These are phyloP conservation scores for Astreopora myriophthalma DNA, from an alignment of 64 coral and sea anemone genomes.

Conservation along the genomic window DNA sequence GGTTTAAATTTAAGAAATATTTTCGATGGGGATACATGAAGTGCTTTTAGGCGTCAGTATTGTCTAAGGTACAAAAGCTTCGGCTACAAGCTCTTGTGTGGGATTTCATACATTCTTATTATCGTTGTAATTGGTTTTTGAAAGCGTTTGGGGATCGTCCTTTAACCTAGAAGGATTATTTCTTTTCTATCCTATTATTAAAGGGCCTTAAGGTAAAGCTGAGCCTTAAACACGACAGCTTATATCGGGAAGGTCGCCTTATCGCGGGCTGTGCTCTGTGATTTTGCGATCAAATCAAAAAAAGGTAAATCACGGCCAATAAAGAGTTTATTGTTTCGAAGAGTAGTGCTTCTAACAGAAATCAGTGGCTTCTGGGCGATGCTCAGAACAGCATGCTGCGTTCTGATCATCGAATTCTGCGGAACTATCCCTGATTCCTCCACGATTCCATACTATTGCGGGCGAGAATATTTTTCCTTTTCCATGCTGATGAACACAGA, in stretches of 20 bases:
- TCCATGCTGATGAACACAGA: background rate
- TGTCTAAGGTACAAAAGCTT: background rate
- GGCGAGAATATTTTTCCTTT: background rate
- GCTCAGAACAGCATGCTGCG: background rate
- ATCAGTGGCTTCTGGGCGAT: background rate
- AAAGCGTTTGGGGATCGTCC: slow-evolving; percentile 27
- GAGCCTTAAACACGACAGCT: background rate
- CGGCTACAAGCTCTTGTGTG: background rate
- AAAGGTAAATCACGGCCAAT: background rate
- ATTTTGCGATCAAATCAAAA: background rate
- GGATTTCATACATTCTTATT: slow-evolving; percentile 36
- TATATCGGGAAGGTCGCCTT: background rate
- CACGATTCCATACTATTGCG: background rate
- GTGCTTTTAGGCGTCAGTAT: background rate
- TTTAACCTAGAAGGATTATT: slow-evolving; percentile 47
- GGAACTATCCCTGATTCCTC: background rate
- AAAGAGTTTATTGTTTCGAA: slow-evolving; percentile 12
- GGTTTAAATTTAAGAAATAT: background rate
- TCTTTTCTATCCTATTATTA: slow-evolving; percentile 36
- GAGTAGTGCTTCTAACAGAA: background rate
- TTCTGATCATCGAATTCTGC: background rate
- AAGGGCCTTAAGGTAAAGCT: slow-evolving; percentile 19
- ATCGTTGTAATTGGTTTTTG: slow-evolving; percentile 50
- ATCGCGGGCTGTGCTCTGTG: background rate
- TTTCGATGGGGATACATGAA: background rate